Percentiles rank a stretch among this genome's conserved stretches.
These are phyloP conservation scores for Nerophis lumbriciformis DNA, from an alignment of 2,113 vertebrate species.

Conservation along the genomic window DNA sequence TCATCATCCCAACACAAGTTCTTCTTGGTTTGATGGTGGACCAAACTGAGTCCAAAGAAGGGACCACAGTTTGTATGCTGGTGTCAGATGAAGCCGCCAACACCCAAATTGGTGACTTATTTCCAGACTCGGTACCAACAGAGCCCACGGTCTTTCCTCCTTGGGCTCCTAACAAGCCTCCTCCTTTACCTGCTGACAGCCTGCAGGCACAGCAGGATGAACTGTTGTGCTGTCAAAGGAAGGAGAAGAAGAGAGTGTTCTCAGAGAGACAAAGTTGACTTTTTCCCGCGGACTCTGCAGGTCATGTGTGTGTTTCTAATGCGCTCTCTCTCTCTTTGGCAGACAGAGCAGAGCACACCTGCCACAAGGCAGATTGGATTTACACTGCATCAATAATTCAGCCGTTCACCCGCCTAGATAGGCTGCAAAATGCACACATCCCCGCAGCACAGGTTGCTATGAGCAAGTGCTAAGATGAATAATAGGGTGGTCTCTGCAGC, in stretches of 20 bases:
- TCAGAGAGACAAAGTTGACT: neutral
- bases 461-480: constrained; percentile 26
- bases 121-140: constrained; percentile 19
- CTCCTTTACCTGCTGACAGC: constrained; percentile 40
- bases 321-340: constrained; percentile 30
- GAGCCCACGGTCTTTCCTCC: constrained; percentile 15
- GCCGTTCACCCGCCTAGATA: constrained; percentile 19
- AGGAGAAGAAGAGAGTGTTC: neutral
- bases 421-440: constrained; percentile 28
- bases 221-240: no score
- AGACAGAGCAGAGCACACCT: constrained; percentile 36
- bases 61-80: no score
- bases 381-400: constrained; percentile 66
- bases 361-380: constrained; percentile 61
- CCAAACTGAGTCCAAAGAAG: no score
- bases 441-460: constrained; percentile 19
- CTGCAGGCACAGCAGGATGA: neutral
- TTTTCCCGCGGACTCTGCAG: neutral
- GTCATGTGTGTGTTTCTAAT: constrained; percentile 51
- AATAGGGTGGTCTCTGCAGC: constrained; percentile 9
- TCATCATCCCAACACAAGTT: no score
- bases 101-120: neutral
- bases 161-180: constrained; percentile 13
- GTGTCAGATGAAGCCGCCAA: no score
- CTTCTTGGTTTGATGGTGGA: no score